Evolutionary conservation across 2,888 invertebrate genomes (phyloP).

Genomic region (Lymantria monacha): DNA sequence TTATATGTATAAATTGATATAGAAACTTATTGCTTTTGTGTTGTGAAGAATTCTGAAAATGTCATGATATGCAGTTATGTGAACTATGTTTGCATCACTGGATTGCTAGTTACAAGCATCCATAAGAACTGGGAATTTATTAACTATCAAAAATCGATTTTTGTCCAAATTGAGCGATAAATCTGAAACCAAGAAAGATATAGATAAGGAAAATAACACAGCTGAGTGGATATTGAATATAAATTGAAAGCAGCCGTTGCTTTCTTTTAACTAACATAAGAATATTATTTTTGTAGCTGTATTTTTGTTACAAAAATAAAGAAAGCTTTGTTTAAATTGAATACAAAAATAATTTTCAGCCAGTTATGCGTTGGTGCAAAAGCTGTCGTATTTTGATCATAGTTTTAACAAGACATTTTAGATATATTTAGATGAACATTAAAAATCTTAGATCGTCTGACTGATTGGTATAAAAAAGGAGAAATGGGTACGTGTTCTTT

Average conservation of each 20-base stretch:
- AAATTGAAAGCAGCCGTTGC: neutral
- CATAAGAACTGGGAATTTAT: neutral
- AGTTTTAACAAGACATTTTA: no score
- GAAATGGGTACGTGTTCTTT: no score
- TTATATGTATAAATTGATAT: neutral
- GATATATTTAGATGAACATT: no score
- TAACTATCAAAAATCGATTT: neutral
- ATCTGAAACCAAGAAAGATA: neutral
- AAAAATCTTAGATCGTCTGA: no score
- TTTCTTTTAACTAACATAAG: neutral
- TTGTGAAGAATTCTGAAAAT: constrained; percentile 18
- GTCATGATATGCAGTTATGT: constrained; percentile 4
- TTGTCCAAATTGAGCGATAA: neutral
- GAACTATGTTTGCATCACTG: constrained; percentile 5
- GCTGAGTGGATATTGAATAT: neutral
- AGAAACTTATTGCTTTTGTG: constrained; percentile 17
- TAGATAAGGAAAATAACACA: neutral
- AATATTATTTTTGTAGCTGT: neutral
- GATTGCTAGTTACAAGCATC: constrained; percentile 6
- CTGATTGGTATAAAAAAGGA: no score
- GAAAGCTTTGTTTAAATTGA: no score
- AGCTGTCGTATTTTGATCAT: no score
- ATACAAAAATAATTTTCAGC: no score
- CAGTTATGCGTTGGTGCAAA: no score
- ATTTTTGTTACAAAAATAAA: no score